Evolutionary conservation across 2,888 invertebrate species (phyloP), one percentile per base, ranked within the genome.

Genomic region (Junonia oenone): DNA sequence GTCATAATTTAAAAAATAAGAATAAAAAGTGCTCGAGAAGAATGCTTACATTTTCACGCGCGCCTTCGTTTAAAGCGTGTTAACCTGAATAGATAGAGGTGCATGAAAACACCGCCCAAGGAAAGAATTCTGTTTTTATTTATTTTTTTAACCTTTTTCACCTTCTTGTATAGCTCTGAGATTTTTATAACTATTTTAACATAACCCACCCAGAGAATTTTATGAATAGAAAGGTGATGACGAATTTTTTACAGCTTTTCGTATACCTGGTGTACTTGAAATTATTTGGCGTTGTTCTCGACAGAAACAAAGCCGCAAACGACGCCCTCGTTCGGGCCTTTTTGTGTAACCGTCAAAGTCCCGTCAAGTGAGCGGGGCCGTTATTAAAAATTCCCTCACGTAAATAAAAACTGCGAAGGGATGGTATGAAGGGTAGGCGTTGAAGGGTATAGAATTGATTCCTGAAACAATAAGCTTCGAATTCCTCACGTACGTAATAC

Each of bases 331-430:
- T 33, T 47, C 26, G 51, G 51, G 27, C 43, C 46, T 52, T 57
- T 57, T 53, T 51, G 55, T 58, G 49, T 52, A 43, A 14, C 43
- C 50, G 48, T 51, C 58, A 48, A 52, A 37, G 46, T 15, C 45
- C 27, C 50, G 45, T 48, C 40, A 38, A 43, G 51, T 52, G 45
- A 47, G 55, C 40, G 46, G 52, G 35, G 52, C n/a, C 37, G 58
- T 51, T 61, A 58, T 58, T 61, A 58, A 58, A 61, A 55, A 58
- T 55, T 55, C 55, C 55, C 47, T 58, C 55, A 58, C 58, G 58
- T 58, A 53, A 57, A 58, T 47, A 61, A 40, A 55, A 56, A 56
- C 19, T 50, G 53, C 47, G 46, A 51, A 47, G 55, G 58, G 58
- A 51, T 50, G 58, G 47, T 45, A 50, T 38, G 46, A 37, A 38